Evolutionary conservation across 2,888 invertebrate genomes (phyloP).

Genomic region (Lagria hirta): DNA sequence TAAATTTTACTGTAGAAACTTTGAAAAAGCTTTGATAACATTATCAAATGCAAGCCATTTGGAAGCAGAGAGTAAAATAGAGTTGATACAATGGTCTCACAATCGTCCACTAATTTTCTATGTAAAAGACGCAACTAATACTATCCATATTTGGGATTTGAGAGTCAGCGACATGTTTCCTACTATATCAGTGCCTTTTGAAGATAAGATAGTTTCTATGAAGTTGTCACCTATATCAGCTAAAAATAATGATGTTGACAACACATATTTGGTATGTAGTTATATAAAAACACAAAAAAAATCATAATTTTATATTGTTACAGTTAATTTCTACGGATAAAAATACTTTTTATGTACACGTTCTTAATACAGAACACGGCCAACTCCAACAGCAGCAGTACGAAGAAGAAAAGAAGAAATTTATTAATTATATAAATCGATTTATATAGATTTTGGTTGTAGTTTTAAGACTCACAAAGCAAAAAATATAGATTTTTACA

Average conservation of each 20-base stretch:
- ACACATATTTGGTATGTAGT: constrained; percentile 55
- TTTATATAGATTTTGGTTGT: constrained; percentile 19
- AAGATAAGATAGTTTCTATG: constrained; percentile 52
- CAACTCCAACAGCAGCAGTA: constrained; percentile 48
- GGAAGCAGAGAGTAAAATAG: constrained; percentile 45
- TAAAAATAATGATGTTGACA: constrained; percentile 26
- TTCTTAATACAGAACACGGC: constrained; percentile 53
- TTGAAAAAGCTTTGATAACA: constrained; percentile 52
- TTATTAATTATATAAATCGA: constrained; percentile 55
- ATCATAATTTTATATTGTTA: constrained; percentile 15
- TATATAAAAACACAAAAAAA: constrained; percentile 6
- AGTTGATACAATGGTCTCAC: constrained; percentile 58
- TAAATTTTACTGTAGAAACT: constrained; percentile 52
- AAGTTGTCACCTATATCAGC: constrained; percentile 50
- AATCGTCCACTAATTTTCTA: constrained; percentile 58
- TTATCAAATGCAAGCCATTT: constrained; percentile 46
- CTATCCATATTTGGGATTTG: constrained; percentile 59
- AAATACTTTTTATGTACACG: constrained; percentile 54
- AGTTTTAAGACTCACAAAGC: constrained; percentile 38
- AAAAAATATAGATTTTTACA: too few relatives aligned
- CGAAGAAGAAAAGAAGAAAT: constrained; percentile 52
- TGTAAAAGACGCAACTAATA: constrained; percentile 53
- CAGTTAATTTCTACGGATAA: constrained; percentile 55
- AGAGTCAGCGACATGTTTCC: constrained; percentile 57
- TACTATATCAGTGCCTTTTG: constrained; percentile 52